Evolutionary conservation across 2,888 invertebrate genomes (phyloP).

Genomic region (Ligdia adustata): DNA sequence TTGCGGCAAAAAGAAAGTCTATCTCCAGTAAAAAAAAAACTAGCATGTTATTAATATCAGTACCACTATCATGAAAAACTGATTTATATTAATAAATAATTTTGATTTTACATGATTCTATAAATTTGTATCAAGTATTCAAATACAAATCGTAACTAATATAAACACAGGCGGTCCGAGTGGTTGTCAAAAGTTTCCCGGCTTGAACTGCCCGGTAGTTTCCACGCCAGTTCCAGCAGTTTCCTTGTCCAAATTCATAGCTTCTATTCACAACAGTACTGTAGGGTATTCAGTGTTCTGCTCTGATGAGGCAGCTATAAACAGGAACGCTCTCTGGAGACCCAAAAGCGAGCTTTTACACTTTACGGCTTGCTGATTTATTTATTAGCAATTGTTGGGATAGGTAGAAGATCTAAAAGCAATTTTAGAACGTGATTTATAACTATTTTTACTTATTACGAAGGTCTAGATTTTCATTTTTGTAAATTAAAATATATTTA

Average conservation of each 20-base stretch:
- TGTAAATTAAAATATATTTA: too few relatives aligned
- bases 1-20: too few relatives aligned
- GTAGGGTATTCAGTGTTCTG: conserved; percentile 17
- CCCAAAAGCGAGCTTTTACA: neutral
- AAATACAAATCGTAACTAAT: conserved; percentile 43
- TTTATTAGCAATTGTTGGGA: neutral
- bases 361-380: neutral
- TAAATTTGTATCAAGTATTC: too few relatives aligned
- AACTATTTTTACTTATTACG: too few relatives aligned
- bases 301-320: conserved; percentile 19
- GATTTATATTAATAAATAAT: too few relatives aligned
- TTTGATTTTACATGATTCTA: too few relatives aligned
- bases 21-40: too few relatives aligned
- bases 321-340: conserved; percentile 5
- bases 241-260: conserved; percentile 36
- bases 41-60: too few relatives aligned
- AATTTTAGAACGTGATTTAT: too few relatives aligned
- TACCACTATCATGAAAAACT: too few relatives aligned
- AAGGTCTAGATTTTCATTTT: too few relatives aligned
- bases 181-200: conserved; percentile 62
- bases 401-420: too few relatives aligned
- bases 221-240: conserved; percentile 49
- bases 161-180: conserved; percentile 54
- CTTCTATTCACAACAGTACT: conserved; percentile 22
- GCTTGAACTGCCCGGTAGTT: conserved; percentile 44